These are phyloP conservation scores for Coregonus suidteri DNA, from an alignment of 2,797 vertebrate genomes.

Conservation along the genomic window DNA sequence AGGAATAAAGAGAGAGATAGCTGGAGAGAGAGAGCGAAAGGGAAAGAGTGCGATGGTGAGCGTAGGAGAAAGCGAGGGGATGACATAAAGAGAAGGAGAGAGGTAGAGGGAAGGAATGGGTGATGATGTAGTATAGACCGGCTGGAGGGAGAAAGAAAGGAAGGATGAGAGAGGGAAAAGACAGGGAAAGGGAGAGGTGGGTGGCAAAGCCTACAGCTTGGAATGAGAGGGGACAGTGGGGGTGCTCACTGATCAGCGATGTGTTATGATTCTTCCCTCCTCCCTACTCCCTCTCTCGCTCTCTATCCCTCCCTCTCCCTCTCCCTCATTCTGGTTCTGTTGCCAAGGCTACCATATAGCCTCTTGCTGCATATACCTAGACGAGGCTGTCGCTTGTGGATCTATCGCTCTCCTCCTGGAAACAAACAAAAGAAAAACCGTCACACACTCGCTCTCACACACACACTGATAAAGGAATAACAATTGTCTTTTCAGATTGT, in stretches of 20 bases:
- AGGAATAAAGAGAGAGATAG: constrained; percentile 12
- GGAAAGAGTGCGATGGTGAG: constrained; percentile 18
- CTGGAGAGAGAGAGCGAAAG: background rate
- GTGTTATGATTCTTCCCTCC: constrained; percentile 52
- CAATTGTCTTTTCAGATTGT: background rate
- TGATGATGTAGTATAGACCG: constrained; percentile 5
- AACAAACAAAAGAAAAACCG: constrained; percentile 70
- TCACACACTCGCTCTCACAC: constrained; percentile 18
- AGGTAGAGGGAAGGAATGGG: constrained; percentile 21
- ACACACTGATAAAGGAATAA: background rate
- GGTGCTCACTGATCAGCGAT: constrained; percentile 57
- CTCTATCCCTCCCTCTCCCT: constrained; percentile 19
- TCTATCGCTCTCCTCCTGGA: constrained; percentile 64
- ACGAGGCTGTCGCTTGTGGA: constrained; percentile 74
- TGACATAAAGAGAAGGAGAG: constrained; percentile 41
- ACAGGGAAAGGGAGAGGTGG: constrained; percentile 55
- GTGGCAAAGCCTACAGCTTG: constrained; percentile 58
- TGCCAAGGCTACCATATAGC: constrained; percentile 81
- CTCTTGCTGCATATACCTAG: constrained; percentile 80
- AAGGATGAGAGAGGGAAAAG: constrained; percentile 47
- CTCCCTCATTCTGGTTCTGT: constrained; percentile 74
- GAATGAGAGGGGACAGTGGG: constrained; percentile 59
- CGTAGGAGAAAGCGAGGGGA: constrained; percentile 22
- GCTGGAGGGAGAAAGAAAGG: background rate
- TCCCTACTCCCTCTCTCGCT: constrained; percentile 12